A percentile compares a stretch with the other conserved stretches of the same genome.
Conservation (phyloP, 2,113 vertebrate species). For the Blennius ocellaris region DNA sequence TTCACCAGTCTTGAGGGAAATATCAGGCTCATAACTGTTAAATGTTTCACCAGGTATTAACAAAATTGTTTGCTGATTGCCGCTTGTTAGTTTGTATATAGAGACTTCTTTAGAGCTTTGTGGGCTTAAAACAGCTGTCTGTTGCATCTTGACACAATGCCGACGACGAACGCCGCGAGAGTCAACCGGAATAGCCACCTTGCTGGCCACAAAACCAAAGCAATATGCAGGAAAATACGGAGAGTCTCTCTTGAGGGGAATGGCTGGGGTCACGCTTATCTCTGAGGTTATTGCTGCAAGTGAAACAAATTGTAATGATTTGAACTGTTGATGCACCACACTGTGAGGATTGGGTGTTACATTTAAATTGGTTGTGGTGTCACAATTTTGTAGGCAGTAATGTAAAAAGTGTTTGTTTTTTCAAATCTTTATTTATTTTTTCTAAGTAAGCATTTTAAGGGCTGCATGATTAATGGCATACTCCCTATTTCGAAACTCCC, state of each 20-base stretch:
- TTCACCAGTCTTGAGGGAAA: neutral
- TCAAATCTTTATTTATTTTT: neutral
- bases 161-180: constrained; percentile 5
- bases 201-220: neutral
- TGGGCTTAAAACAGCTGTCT: neutral
- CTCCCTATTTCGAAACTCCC: constrained; percentile 39
- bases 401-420: constrained; percentile 37
- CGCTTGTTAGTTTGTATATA: constrained; percentile 20
- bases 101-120: neutral
- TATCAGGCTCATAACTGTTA: constrained; percentile 4
- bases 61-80: constrained; percentile 11
- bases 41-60: constrained; percentile 11
- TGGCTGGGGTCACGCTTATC: neutral
- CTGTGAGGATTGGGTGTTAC: too few relatives aligned
- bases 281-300: neutral
- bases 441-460: neutral
- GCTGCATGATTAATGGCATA: constrained; percentile 45
- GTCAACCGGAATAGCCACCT: neutral
- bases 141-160: neutral
- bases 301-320: neutral
- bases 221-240: neutral
- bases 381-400: neutral
- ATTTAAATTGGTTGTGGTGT: too few relatives aligned
- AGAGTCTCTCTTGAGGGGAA: neutral
- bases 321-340: neutral